phyloP scores from a whole-genome alignment of 2,888 invertebrate genomes.

The Uropetala carovei region DNA sequence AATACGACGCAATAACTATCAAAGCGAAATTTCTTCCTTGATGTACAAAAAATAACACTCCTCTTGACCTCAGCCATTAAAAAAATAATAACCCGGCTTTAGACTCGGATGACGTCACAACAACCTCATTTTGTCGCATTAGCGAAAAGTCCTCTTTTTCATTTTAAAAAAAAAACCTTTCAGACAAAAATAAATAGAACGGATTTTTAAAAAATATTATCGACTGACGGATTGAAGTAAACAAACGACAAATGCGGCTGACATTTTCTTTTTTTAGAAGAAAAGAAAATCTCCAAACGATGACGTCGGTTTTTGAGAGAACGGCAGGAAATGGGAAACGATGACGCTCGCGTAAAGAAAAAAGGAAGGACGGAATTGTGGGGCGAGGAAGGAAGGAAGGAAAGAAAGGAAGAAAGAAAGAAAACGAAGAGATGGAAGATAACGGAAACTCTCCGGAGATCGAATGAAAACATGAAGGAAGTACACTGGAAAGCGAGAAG shows the following conservation, averaged over 20 bases:
- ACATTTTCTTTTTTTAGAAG: background rate
- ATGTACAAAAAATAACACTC: background rate
- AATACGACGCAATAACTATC: background rate
- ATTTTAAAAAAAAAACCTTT: background rate
- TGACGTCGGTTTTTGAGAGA: background rate
- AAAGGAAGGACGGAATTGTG: background rate
- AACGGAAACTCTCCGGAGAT: background rate
- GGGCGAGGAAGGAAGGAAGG: background rate
- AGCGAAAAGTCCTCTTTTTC: background rate
- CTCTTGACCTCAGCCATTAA: slow-evolving; percentile 12
- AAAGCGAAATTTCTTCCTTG: background rate
- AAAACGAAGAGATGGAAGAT: background rate
- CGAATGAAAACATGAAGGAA: background rate
- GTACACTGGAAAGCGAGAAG: background rate
- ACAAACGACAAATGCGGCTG: background rate
- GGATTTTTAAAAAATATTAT: background rate
- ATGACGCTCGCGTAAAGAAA: background rate
- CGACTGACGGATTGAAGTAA: background rate
- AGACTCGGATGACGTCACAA: background rate
- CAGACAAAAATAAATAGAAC: background rate
- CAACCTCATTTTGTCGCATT: slow-evolving; percentile 9
- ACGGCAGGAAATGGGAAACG: background rate
- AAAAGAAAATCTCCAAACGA: background rate
- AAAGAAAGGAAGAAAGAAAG: background rate
- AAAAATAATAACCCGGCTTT: background rate